Percentiles rank a stretch among this genome's conserved stretches.
phyloP scores from a whole-genome alignment of 2,888 invertebrate genomes.

The Sussaba pulchella region DNA sequence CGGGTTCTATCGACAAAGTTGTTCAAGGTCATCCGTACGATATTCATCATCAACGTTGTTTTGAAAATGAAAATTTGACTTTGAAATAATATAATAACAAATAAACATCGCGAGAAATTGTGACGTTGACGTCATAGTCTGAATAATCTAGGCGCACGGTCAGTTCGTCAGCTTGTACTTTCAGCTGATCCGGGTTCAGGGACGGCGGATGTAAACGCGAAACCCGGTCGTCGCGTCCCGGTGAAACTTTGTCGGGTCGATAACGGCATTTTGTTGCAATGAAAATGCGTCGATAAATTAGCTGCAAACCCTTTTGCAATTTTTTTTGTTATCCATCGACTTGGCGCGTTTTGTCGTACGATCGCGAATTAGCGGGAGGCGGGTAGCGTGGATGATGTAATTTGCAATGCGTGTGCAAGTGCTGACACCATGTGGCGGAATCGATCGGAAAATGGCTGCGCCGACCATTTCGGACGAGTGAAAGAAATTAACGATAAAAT shows the following conservation, averaged over 20 bases:
- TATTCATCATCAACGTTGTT: not conserved
- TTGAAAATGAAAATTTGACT: conserved; percentile 18
- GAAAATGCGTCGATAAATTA: too few species aligned
- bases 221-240: conserved; percentile 12
- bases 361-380: not conserved
- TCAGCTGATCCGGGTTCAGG: conserved; percentile 74
- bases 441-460: conserved; percentile 60
- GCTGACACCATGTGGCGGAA: conserved; percentile 66
- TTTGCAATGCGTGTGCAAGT: conserved; percentile 43
- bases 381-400: conserved; percentile 21
- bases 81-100: not conserved
- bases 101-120: conserved; percentile 30
- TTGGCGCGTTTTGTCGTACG: not conserved
- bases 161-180: conserved; percentile 72
- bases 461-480: conserved; percentile 17
- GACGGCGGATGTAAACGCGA: conserved; percentile 56
- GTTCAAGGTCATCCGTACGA: conserved; percentile 3
- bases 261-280: not conserved
- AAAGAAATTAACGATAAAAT: not conserved
- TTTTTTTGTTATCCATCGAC: not conserved
- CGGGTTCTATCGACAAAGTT: not conserved
- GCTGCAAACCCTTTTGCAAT: not conserved
- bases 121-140: conserved; percentile 53
- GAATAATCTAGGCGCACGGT: conserved; percentile 49
- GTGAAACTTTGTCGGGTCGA: not conserved